A percentile compares a stretch with the other conserved stretches of the same genome.
These are phyloP conservation scores for Syrmaticus mikado DNA, from an alignment of 2,113 vertebrate species.

Conservation along the genomic window DNA sequence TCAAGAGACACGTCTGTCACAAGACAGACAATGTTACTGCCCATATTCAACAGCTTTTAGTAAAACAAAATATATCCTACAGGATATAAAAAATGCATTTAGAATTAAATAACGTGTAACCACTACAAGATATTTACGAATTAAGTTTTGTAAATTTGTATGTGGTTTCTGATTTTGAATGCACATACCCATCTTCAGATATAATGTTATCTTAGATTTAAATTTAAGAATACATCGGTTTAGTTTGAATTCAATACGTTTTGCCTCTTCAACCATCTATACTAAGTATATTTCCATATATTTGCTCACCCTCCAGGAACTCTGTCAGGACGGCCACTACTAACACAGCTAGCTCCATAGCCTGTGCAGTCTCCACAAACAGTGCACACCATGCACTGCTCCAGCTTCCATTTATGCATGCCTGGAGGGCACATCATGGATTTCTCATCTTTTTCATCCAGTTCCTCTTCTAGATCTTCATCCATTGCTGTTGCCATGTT, in stretches of 20 bases:
- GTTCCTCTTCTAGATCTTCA: slow-evolving; percentile 96
- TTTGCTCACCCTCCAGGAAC: slow-evolving; percentile 94
- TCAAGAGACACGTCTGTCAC: neutral
- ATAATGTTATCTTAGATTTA: neutral
- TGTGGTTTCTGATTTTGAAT: neutral
- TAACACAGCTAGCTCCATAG: slow-evolving; percentile 97
- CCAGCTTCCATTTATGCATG: slow-evolving; percentile 99
- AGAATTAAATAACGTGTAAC: neutral
- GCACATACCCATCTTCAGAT: neutral
- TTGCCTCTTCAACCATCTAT: neutral
- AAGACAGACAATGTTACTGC: neutral
- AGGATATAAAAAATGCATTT: neutral
- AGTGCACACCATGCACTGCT: slow-evolving; percentile 99
- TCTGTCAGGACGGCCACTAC: slow-evolving; percentile 95
- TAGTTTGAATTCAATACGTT: neutral
- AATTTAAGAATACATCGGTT: neutral
- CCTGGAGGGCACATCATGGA: slow-evolving; percentile 99
- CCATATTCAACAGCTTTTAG: neutral
- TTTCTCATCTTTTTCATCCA: slow-evolving; percentile 98
- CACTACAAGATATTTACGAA: neutral
- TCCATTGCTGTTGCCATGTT: slow-evolving; percentile 99
- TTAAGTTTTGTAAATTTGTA: neutral
- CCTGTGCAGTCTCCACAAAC: slow-evolving; percentile 98
- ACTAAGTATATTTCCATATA: neutral
- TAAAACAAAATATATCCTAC: neutral